Evolutionary conservation across 2,113 vertebrate genomes (phyloP).

Genomic region (Phalacrocorax aristotelis): DNA sequence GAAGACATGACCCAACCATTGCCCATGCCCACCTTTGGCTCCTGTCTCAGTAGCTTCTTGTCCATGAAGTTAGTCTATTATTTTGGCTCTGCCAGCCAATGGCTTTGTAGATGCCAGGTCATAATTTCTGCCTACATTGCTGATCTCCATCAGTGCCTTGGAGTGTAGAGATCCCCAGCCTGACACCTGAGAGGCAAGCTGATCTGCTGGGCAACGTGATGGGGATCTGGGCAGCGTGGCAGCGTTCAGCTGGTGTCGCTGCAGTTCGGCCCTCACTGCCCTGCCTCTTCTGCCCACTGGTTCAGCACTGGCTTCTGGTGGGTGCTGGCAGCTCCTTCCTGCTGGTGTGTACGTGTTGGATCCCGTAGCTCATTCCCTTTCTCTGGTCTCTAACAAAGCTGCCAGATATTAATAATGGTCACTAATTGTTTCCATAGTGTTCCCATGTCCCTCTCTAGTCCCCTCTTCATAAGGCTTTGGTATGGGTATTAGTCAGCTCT

Average conservation of each 20-base stretch:
- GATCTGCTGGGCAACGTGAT: not conserved
- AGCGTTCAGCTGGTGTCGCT: rapidly evolving
- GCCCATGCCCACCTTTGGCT: not conserved
- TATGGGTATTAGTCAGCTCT: not conserved
- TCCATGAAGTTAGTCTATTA: not conserved
- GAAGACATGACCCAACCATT: not conserved
- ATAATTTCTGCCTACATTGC: not conserved
- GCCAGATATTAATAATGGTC: not conserved
- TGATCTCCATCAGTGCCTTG: not conserved
- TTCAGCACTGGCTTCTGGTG: not conserved
- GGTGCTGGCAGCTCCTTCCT: not conserved
- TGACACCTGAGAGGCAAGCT: not conserved
- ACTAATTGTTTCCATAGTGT: not conserved
- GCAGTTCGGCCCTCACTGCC: not conserved
- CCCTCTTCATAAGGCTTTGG: not conserved
- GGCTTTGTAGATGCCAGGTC: not conserved
- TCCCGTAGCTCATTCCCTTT: not conserved
- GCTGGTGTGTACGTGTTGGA: not conserved
- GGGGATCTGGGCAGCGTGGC: not conserved
- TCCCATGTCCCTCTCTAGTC: not conserved
- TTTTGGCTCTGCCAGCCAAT: not conserved
- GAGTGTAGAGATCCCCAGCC: not conserved
- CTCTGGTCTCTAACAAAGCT: not conserved
- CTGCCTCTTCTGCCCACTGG: not conserved
- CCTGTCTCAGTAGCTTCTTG: not conserved